Conservation (phyloP, 2,113 vertebrate genomes). For the Euleptes europaea region DNA sequence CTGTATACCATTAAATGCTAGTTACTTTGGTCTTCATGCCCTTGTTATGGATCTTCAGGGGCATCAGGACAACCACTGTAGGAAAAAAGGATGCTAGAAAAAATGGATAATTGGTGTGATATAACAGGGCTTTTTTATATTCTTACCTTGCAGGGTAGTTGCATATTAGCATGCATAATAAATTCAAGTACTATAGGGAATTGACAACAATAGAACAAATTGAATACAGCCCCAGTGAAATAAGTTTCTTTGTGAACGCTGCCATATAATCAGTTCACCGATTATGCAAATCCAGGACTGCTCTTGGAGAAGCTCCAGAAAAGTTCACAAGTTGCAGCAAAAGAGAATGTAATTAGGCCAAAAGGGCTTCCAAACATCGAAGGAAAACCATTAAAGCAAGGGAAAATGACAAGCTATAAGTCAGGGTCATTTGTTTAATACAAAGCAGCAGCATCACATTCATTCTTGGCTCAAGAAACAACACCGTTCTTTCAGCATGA, state of each 20-base stretch:
- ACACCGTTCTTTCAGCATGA: slow-evolving; percentile 2
- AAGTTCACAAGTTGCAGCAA: background rate
- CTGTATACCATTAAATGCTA: too few species aligned
- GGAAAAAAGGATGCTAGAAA: too few species aligned
- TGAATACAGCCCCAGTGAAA: background rate
- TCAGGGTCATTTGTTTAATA: background rate
- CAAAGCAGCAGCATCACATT: background rate
- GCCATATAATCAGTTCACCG: background rate
- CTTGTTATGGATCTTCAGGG: too few species aligned
- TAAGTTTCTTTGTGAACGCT: background rate
- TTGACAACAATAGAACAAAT: background rate
- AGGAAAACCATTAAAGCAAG: background rate
- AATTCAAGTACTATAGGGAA: background rate
- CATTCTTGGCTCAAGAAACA: background rate
- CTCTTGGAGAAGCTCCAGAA: background rate
- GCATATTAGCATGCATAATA: background rate
- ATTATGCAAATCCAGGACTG: background rate
- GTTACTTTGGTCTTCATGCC: too few species aligned
- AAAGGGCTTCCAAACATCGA: background rate
- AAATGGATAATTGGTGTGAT: too few species aligned
- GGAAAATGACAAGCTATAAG: background rate
- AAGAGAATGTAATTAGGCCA: background rate
- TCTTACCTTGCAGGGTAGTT: background rate
- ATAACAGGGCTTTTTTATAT: too few species aligned
- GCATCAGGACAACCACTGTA: too few species aligned